A percentile compares a stretch with the other conserved stretches of the same genome.
phyloP scores from a whole-genome alignment of 2,888 invertebrate species.

The Pristionchus entomophagus region DNA sequence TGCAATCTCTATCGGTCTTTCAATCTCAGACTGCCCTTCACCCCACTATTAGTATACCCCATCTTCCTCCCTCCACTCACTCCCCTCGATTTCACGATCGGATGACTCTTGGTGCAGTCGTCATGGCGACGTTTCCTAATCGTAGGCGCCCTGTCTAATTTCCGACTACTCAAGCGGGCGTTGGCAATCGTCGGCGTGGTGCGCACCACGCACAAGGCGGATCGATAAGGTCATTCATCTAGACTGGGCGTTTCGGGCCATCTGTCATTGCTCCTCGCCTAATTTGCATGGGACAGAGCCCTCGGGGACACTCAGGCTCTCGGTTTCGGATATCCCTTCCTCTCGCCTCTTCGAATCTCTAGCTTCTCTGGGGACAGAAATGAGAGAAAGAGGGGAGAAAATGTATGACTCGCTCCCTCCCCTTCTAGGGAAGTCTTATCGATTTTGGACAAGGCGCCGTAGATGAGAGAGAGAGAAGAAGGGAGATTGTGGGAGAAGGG shows the following conservation, averaged over 20 bases:
- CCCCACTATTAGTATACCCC: neutral
- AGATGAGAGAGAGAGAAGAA: neutral
- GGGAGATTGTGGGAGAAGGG: neutral
- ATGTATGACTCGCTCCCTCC: neutral
- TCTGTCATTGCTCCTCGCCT: constrained; percentile 20
- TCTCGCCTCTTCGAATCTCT: neutral
- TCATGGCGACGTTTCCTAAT: constrained; percentile 40
- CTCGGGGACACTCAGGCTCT: neutral
- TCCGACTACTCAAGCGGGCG: neutral
- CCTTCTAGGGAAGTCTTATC: neutral
- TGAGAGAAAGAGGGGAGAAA: too few species aligned
- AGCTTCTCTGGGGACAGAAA: neutral
- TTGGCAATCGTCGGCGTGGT: neutral
- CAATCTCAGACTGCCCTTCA: too few species aligned
- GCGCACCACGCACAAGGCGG: neutral
- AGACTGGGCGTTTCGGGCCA: neutral
- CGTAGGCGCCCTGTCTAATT: neutral
- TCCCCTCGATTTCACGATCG: constrained; percentile 19
- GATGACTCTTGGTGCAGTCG: neutral
- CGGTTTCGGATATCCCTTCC: neutral
- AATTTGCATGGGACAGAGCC: constrained; percentile 35
- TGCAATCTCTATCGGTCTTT: neutral
- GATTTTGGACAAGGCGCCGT: neutral
- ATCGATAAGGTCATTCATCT: constrained; percentile 30
- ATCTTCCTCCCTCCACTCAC: neutral